phyloP scores from a whole-genome alignment of 2,797 vertebrate genomes.

The Cichlasoma orientale region DNA sequence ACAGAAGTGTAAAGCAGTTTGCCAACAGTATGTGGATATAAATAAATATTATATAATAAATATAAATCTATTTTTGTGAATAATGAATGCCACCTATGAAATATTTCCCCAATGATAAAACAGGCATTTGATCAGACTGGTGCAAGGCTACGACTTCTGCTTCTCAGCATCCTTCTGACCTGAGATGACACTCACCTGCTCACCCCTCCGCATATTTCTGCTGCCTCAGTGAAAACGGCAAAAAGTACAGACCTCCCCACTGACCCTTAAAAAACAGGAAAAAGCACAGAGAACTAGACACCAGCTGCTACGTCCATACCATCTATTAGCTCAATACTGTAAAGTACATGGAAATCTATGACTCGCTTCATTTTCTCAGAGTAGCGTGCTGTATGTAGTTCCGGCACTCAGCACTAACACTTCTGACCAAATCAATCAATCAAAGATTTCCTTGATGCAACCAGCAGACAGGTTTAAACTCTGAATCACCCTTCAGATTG shows the following conservation, averaged over 20 bases:
- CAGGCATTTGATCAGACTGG: neutral
- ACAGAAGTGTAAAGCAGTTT: neutral
- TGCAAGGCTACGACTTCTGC: slow-evolving; percentile 4
- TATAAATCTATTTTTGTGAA: too few relatives aligned
- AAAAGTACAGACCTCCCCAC: slow-evolving; percentile 30
- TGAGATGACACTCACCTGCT: slow-evolving; percentile 17
- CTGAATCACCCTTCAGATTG: slow-evolving; percentile 47
- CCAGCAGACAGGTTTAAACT: slow-evolving; percentile 38
- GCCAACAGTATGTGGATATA: neutral
- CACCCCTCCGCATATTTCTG: slow-evolving; percentile 42
- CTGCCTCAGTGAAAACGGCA: slow-evolving; percentile 52
- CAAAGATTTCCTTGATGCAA: slow-evolving; percentile 40
- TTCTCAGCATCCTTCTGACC: slow-evolving; percentile 38
- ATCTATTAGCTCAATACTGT: slow-evolving; percentile 40
- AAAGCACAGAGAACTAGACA: slow-evolving; percentile 36
- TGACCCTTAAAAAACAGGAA: slow-evolving; percentile 32
- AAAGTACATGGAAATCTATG: slow-evolving; percentile 30
- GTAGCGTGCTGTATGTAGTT: neutral
- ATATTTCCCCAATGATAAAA: neutral
- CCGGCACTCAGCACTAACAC: neutral
- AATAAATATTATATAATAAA: neutral
- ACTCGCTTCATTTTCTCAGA: slow-evolving; percentile 36
- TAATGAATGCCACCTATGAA: neutral
- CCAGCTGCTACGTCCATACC: slow-evolving; percentile 30
- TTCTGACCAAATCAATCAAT: slow-evolving; percentile 28